Base-by-base conservation (phyloP, 1,140 invertebrate genomes). In the Callitettix versicolor region DNA sequence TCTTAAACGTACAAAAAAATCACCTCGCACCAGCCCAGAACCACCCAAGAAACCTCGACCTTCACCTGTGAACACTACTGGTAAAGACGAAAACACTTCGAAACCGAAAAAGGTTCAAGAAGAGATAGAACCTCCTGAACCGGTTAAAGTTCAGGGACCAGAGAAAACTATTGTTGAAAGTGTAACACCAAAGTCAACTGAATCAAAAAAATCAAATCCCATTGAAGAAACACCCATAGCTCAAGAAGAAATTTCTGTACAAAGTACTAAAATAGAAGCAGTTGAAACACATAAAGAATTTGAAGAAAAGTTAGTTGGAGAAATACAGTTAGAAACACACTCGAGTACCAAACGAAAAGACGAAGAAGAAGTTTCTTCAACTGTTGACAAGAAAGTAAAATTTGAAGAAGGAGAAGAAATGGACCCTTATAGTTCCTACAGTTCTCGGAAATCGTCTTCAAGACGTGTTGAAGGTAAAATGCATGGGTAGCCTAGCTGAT, bases 371-470 rank as follows among this genome's bases (percentile, higher is more conserved):
- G n/a, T 63, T 62, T 53, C 55, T 41, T 59, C 44, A 60, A 51
- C 67, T 34, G 50, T 55, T 6, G 56, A 63, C 1, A 69, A 68
- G 24, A 66, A 65, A 55, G 57, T 55, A 0, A 68, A 69, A 66
- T 69, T 69, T 52, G 72, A 72, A 65, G 69, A 67, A 57, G 65
- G 65, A 58, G 42, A 44, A 14, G 30, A 48, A 38, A 69, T 72
- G 54, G 70, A 72, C 67, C 73, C 76, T 52, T 72, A 68, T 43
- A 68, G 75, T 63, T 80, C 75, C 63, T 73, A 70, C 46, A 76
- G 69, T 65, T 38, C 42, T 17, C 47, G 54, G 26, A 34, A 20
- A 14, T 69, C 76, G 59, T 78, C 75, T 63, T 75, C 77, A 55
- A 73, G 71, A 66, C 66, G 73, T 21, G 73, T 77, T 42, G 60